A percentile compares a stretch with the other conserved stretches of the same genome.
These are phyloP conservation scores for Rana temporaria DNA, from an alignment of 2,113 vertebrate species.

Conservation along the genomic window DNA sequence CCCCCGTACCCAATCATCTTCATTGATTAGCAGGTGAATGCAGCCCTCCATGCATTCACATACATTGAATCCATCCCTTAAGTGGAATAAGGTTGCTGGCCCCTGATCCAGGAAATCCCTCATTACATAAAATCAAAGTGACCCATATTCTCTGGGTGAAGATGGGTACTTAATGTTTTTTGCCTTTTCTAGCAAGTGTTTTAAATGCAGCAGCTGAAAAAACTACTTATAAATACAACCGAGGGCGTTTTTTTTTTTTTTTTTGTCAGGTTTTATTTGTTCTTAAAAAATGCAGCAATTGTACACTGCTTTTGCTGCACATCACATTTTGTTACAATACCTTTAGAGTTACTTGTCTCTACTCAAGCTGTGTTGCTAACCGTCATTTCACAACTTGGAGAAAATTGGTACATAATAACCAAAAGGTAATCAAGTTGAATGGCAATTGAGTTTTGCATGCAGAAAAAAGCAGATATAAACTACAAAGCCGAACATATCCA, in stretches of 20 bases:
- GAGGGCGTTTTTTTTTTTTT: not conserved
- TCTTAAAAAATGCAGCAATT: constrained; percentile 41
- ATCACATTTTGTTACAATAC: constrained; percentile 44
- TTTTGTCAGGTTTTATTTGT: constrained; percentile 53
- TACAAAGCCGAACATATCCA: constrained; percentile 7
- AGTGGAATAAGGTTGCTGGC: no score
- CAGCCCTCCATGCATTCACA: no score
- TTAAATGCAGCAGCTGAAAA: not conserved
- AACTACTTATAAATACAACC: not conserved
- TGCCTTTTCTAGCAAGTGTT: no score
- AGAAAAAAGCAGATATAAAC: constrained; percentile 25
- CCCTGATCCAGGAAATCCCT: no score
- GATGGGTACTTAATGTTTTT: no score
- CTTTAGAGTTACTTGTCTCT: not conserved
- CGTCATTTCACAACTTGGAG: not conserved
- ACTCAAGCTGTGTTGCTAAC: not conserved
- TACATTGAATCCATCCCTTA: no score
- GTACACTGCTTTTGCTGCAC: constrained; percentile 34
- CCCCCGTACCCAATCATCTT: no score
- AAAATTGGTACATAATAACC: not conserved
- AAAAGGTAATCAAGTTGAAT: constrained; percentile 1
- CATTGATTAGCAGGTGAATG: no score
- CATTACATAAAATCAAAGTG: no score
- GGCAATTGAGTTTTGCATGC: constrained; percentile 15
- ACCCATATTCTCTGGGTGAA: no score